Evolutionary conservation across 1,140 invertebrate species (phyloP).

Genomic region (Wiebesia pumilae): DNA sequence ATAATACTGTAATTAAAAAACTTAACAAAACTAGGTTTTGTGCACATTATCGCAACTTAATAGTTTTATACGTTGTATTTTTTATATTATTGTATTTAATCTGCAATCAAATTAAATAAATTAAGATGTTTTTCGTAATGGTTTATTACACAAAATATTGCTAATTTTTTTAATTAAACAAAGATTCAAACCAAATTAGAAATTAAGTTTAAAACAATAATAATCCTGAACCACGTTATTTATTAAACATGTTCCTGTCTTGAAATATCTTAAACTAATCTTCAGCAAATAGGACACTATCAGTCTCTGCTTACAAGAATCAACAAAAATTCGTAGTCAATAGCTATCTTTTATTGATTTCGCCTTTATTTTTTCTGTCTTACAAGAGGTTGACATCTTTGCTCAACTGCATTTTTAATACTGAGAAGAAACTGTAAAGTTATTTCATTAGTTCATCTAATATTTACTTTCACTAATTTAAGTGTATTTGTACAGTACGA

Average conservation of each 20-base stretch:
- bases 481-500: background rate
- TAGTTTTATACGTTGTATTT: constrained; percentile 52
- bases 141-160: constrained; percentile 20
- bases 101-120: constrained; percentile 41
- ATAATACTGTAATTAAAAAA: constrained; percentile 41
- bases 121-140: constrained; percentile 26
- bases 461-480: background rate
- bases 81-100: constrained; percentile 51
- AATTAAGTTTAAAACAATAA: background rate
- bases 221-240: background rate
- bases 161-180: constrained; percentile 9
- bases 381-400: background rate
- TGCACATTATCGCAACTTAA: constrained; percentile 35
- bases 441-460: background rate
- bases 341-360: background rate
- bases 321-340: background rate
- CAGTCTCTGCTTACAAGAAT: constrained; percentile 18
- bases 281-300: background rate
- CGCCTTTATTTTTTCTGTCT: background rate
- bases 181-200: constrained; percentile 1
- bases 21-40: constrained; percentile 24
- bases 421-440: background rate
- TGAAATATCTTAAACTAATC: background rate
- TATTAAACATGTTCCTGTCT: background rate
- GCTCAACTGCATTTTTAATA: constrained; percentile 13